Percentiles rank a stretch among this genome's conserved stretches.
Evolutionary conservation across 1,140 invertebrate genomes (phyloP).

Genomic region (Oryzaephilus surinamensis): DNA sequence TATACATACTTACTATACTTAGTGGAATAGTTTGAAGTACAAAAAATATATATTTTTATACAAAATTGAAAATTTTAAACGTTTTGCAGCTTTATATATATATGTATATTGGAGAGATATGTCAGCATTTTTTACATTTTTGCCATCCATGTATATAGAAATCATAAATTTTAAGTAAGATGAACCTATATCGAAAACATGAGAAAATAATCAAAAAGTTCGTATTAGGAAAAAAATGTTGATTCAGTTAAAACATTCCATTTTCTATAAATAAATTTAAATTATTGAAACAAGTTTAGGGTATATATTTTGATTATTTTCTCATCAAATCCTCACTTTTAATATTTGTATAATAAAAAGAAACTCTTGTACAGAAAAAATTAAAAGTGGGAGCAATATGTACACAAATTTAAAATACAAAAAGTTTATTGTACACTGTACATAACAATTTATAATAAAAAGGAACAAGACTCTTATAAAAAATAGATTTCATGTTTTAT

Average conservation of each 20-base stretch:
- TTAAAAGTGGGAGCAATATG: constrained; percentile 30
- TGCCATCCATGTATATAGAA: constrained; percentile 23
- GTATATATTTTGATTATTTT: constrained; percentile 26
- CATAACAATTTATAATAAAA: constrained; percentile 20
- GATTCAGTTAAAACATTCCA: constrained; percentile 35
- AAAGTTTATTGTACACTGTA: constrained; percentile 26
- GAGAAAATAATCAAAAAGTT: constrained; percentile 30
- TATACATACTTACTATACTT: too few species aligned
- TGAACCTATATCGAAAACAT: constrained; percentile 8
- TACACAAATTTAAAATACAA: constrained; percentile 26
- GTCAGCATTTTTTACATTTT: constrained; percentile 25
- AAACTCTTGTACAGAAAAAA: constrained; percentile 20
- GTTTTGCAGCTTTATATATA: too few species aligned
- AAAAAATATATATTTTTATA: constrained; percentile 32
- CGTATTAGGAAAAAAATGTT: constrained; percentile 23
- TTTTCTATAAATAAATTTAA: constrained; percentile 22
- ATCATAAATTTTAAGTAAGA: constrained; percentile 1
- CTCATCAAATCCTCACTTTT: constrained; percentile 19
- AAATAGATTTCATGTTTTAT: too few species aligned
- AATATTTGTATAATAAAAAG: constrained; percentile 19
- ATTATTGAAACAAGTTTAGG: constrained; percentile 6
- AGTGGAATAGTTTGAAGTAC: too few species aligned
- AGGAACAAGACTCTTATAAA: constrained; percentile 13
- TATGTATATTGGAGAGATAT: too few species aligned
- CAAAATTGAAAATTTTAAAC: constrained; percentile 11